Conservation (phyloP, 2,888 invertebrate genomes). For the Drosophila gaucha region DNA sequence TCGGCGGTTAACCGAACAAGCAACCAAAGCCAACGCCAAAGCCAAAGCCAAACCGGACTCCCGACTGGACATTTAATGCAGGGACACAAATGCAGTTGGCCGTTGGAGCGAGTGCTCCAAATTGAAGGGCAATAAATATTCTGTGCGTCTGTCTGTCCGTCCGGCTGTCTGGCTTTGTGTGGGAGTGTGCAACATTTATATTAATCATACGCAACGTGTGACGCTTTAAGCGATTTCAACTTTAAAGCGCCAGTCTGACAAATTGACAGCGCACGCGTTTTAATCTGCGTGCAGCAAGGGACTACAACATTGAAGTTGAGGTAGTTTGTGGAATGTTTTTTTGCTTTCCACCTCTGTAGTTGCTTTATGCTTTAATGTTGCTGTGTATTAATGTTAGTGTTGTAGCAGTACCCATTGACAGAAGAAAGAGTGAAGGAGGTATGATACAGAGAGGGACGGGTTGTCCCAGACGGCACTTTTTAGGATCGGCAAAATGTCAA, state of each 20-base stretch:
- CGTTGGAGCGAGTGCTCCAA: not conserved
- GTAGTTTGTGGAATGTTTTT: no score
- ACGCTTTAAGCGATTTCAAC: conserved; percentile 42
- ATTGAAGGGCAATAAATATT: conserved; percentile 26
- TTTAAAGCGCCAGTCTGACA: conserved; percentile 14
- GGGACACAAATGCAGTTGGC: not conserved
- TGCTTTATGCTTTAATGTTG: conserved; percentile 51
- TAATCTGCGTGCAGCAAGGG: not conserved
- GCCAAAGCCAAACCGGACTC: conserved; percentile 20
- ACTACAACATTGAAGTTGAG: not conserved
- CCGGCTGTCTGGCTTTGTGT: not conserved
- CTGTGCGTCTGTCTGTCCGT: not conserved
- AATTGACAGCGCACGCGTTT: conserved; percentile 7
- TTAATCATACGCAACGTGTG: conserved; percentile 57
- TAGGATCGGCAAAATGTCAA: no score
- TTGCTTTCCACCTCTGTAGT: not conserved
- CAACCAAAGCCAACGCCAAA: conserved; percentile 8
- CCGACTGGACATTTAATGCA: conserved; percentile 20
- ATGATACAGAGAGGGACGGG: no score
- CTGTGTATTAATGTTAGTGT: conserved; percentile 1
- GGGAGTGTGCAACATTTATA: conserved; percentile 28
- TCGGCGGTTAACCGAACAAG: conserved; percentile 26
- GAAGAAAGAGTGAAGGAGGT: not conserved
- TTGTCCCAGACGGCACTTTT: no score
- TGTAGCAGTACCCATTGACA: not conserved